These are phyloP conservation scores for Macropus fuliginosus DNA, from an alignment of 2,797 vertebrate species.

Conservation along the genomic window DNA sequence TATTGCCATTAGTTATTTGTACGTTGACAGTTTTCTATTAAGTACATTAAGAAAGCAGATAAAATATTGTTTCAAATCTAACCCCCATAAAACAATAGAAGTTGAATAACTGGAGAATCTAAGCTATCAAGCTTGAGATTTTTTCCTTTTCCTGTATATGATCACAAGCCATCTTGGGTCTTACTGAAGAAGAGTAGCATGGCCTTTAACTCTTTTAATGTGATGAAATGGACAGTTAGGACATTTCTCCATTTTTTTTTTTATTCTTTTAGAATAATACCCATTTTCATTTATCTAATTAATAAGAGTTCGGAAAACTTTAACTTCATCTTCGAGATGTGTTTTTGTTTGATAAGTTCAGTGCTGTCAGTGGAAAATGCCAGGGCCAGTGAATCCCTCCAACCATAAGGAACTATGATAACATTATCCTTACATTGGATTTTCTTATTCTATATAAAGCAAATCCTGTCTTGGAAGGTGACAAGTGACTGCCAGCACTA, in stretches of 20 bases:
- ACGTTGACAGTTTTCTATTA: background rate
- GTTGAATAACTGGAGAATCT: background rate
- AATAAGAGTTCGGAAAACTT: slow-evolving; percentile 73
- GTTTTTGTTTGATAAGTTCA: slow-evolving; percentile 95
- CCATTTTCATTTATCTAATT: slow-evolving; percentile 71
- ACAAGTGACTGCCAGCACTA: slow-evolving; percentile 77
- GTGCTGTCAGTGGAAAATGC: slow-evolving; percentile 95
- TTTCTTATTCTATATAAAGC: slow-evolving; percentile 39
- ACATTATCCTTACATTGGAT: slow-evolving; percentile 11
- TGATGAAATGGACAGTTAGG: slow-evolving; percentile 69
- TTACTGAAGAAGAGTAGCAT: background rate
- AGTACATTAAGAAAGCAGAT: background rate
- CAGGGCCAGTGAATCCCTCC: slow-evolving; percentile 78
- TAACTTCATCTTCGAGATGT: slow-evolving; percentile 73
- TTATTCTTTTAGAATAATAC: slow-evolving; percentile 41
- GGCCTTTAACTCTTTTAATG: slow-evolving; percentile 77
- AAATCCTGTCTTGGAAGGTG: slow-evolving; percentile 73
- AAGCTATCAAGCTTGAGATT: background rate
- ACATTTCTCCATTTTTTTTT: slow-evolving; percentile 70
- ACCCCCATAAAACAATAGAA: background rate
- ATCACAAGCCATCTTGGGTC: background rate
- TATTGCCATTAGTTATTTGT: background rate
- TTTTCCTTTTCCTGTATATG: slow-evolving; percentile 7
- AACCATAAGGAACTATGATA: slow-evolving; percentile 77
- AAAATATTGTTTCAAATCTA: background rate